A percentile compares a stretch with the other conserved stretches of the same genome.
phyloP scores from a whole-genome alignment of 2,797 vertebrate genomes.

The Mareca penelope region DNA sequence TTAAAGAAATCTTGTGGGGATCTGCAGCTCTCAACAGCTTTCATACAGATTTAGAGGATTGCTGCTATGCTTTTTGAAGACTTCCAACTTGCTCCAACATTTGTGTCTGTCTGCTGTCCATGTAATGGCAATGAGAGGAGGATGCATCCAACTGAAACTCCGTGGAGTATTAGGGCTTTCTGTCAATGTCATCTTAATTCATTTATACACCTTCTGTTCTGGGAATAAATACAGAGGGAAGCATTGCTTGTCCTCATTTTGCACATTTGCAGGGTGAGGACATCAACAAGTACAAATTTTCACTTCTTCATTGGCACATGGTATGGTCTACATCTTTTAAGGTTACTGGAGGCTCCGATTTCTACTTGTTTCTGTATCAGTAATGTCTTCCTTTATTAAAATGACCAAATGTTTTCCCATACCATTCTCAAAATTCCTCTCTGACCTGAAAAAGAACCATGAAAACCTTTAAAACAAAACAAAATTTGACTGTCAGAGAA shows the following conservation, averaged over 20 bases:
- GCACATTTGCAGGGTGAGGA: background rate
- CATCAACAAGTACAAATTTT: background rate
- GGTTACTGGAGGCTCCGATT: background rate
- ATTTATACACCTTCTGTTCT: background rate
- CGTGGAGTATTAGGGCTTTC: background rate
- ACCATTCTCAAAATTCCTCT: background rate
- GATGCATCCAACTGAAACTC: background rate
- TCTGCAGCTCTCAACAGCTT: background rate
- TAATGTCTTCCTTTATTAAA: background rate
- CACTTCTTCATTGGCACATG: background rate
- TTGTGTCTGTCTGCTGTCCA: background rate
- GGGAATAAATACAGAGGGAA: background rate
- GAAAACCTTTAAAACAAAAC: background rate
- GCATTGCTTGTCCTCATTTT: background rate
- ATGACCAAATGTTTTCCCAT: background rate
- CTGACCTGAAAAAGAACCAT: background rate
- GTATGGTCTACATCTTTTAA: background rate
- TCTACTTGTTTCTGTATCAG: background rate
- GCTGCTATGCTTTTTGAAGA: background rate
- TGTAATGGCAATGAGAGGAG: background rate
- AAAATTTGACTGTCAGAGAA: background rate
- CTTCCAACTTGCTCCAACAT: background rate
- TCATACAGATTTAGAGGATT: background rate
- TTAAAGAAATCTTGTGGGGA: background rate
- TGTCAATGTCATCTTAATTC: background rate